Base-by-base conservation (phyloP, 2,888 invertebrate genomes). In the Horisme vitalbata region DNA sequence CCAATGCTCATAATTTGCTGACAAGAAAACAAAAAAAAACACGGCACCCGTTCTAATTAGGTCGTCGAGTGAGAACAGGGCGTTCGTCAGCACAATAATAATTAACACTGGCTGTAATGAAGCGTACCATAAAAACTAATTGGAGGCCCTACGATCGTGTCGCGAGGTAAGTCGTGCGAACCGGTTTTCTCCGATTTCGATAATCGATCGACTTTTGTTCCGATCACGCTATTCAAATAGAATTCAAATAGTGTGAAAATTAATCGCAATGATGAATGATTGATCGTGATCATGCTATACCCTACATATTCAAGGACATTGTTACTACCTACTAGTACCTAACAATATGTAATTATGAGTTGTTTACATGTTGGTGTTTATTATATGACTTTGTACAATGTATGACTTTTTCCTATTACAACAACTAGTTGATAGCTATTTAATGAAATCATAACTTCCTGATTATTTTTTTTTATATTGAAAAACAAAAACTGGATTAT, bases 41-140 rank as follows among this genome's bases (percentile, higher is more conserved):
- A 59, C 68, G 62, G 67, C 74, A 69, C 76, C 68, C 75, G 79
- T 78, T 79, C 83, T 86, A 87, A 88, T 87, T 87, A 87, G 85
- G 85, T 86, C 83, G 84, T 83, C 75, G 83, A 85, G 80, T 83
- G 83, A 80, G 82, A 81, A 81, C 79, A 79, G 77, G 79, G 83
- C 79, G 79, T 83, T 85, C 84, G 83, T 83, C 79, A 82, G 83
- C 84, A 83, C 85, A 84, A 86, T 85, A 86, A 87, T 87, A 87
- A 87, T 87, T 86, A 88, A 86, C 86, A 86, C 85, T 80, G 84
- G 73, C 75, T 81, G 85, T 87, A 88, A 89, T 88, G 85, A 86
- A 87, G 83, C 86, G 76, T 75, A 71, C 75, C 72, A 81, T 87
- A 86, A 89, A 89, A 88, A 88, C 87, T 89, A 88, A 89, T 88